phyloP scores from a whole-genome alignment of 2,113 vertebrate genomes.

The Actenoides hombroni region DNA sequence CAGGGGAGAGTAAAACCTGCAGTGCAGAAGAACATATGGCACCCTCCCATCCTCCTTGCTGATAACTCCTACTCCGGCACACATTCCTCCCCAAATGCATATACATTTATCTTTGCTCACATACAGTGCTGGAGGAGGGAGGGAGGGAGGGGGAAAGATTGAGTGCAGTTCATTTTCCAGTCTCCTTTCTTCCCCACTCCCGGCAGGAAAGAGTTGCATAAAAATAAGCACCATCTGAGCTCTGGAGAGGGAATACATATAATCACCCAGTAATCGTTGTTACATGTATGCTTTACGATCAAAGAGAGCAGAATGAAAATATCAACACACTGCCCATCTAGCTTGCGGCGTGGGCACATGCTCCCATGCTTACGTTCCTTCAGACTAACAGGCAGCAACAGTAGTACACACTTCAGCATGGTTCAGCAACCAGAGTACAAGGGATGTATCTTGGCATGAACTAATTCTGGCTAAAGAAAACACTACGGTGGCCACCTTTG shows the following conservation, averaged over 20 bases:
- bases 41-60: background rate
- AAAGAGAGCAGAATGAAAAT: background rate
- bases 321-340: accelerated
- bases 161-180: background rate
- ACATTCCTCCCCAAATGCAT: background rate
- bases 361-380: accelerated
- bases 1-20: constrained; percentile 22
- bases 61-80: constrained; percentile 27
- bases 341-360: accelerated
- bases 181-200: background rate
- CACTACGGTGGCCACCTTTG: background rate
- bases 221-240: background rate
- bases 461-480: background rate
- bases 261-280: background rate
- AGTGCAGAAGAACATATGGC: constrained; percentile 35
- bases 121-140: background rate
- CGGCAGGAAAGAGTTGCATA: background rate
- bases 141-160: background rate
- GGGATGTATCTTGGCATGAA: background rate
- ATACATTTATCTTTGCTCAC: constrained; percentile 28
- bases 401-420: accelerated
- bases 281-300: accelerated
- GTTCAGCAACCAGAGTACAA: background rate
- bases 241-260: background rate
- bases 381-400: background rate